Base-by-base conservation (phyloP, 2,113 vertebrate species). In the Psettodes erumei region DNA sequence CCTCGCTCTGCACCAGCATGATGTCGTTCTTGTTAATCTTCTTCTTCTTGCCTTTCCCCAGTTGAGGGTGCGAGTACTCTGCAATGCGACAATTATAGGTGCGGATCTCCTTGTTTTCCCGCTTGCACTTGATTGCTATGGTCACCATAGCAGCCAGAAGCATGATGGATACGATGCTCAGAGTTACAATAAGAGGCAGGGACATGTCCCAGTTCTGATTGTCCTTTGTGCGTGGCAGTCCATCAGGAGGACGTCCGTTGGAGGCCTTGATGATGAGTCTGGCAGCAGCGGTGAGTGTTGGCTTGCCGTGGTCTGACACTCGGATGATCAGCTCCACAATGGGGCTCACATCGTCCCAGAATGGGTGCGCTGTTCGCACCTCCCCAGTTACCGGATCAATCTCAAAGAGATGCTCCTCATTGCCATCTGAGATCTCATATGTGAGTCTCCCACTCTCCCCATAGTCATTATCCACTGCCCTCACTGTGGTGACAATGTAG, bases 81-180 rank as follows among this genome's bases (percentile, higher is more conserved):
- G 98, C 98, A 84, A 99, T 98, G 84, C 98, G 96, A 93, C 98
- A 99, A 87, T 99, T 99, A 91, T 99, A 99, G 54, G 98, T 99
- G 79, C 98, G 96, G 80, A 99, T 99, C 91, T 99, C 98, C 94
- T 99, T 99, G 94, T 99, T 99, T 88, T 99, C 98, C 13, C 97
- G 93, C 84, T 98, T 98, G 93, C 98, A 99, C 88, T 98, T 99
- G 85, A 99, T 95, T 0, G 97, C 98, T 81, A 99, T 98, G 85
- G 97, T 98, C 88, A 99, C 95, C 98, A 99, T 99, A 90, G 98
- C 97, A 76, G 97, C 96, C 78, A 99, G 91, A 56, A 99, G 95
- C 93, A 99, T 97, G 84, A 97, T 95, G 58, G 98, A 99, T 83
- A 99, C 96, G 27, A 98, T 97, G 90, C 97, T 98, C 56, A 99